phyloP scores from a whole-genome alignment of 2,797 vertebrate species.

The Gymnopithys bicolor region DNA sequence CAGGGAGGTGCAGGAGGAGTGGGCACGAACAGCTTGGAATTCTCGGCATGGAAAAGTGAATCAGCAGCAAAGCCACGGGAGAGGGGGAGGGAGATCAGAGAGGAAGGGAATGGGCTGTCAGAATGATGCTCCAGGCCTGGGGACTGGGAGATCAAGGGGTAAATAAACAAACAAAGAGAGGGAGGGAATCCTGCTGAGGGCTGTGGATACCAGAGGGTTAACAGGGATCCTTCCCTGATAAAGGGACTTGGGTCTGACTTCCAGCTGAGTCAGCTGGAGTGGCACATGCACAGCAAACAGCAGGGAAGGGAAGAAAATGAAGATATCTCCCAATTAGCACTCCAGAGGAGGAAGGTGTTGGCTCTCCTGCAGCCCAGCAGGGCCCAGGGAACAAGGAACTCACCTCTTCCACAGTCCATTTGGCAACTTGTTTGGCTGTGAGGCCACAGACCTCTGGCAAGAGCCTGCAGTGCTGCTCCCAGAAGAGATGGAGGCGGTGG shows the following conservation, averaged over 20 bases:
- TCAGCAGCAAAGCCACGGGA: slow-evolving; percentile 39
- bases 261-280: neutral
- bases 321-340: neutral
- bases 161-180: neutral
- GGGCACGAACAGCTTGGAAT: slow-evolving; percentile 15
- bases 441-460: slow-evolving; percentile 90
- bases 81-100: slow-evolving; percentile 28
- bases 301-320: neutral
- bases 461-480: slow-evolving; percentile 93
- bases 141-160: neutral
- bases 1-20: neutral
- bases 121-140: neutral
- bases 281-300: neutral
- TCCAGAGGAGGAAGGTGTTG: neutral
- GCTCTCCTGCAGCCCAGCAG: neutral
- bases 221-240: neutral
- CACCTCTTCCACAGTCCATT: slow-evolving; percentile 92
- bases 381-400: neutral
- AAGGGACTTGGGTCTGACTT: neutral
- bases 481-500: slow-evolving; percentile 84
- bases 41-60: slow-evolving; percentile 34
- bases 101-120: neutral
- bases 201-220: neutral
- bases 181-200: neutral
- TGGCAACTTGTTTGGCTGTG: slow-evolving; percentile 88